Evolutionary conservation across 2,888 invertebrate genomes (phyloP).

Genomic region (Scelioninae gen. 1): DNA sequence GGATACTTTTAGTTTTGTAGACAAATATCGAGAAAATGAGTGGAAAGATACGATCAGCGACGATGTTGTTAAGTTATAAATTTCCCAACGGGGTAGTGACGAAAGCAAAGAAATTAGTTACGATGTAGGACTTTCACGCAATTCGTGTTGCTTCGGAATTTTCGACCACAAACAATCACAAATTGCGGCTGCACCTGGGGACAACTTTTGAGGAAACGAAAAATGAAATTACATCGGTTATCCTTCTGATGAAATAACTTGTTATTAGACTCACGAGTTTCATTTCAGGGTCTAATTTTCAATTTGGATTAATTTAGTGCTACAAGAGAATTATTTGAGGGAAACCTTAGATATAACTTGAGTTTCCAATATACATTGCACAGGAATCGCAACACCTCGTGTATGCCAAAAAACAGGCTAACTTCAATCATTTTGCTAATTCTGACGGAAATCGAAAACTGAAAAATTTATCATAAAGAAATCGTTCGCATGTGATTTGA

Average conservation of each 20-base stretch:
- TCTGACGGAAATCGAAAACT: too few relatives aligned
- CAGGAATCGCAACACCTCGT: too few relatives aligned
- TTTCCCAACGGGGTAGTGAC: constrained; percentile 54
- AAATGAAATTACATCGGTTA: constrained; percentile 32
- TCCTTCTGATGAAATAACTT: constrained; percentile 7
- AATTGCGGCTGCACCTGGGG: constrained; percentile 41
- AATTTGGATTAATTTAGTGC: too few relatives aligned
- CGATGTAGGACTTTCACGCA: constrained; percentile 30
- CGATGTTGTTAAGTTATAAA: constrained; percentile 48
- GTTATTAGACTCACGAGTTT: neutral
- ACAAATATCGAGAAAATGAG: constrained; percentile 50
- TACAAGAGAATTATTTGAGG: too few relatives aligned
- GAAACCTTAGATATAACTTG: too few relatives aligned
- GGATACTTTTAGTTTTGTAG: constrained; percentile 9
- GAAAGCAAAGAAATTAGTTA: constrained; percentile 64
- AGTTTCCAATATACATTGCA: too few relatives aligned
- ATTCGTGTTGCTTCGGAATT: constrained; percentile 36
- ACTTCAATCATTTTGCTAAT: too few relatives aligned
- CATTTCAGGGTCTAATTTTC: too few relatives aligned
- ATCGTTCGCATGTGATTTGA: too few relatives aligned
- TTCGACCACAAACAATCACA: constrained; percentile 62
- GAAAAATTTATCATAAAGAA: too few relatives aligned
- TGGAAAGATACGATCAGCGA: constrained; percentile 35
- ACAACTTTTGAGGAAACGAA: constrained; percentile 35
- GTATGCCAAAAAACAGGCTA: too few relatives aligned